Conservation (phyloP, 2,888 invertebrate species). For the Macaria notata region DNA sequence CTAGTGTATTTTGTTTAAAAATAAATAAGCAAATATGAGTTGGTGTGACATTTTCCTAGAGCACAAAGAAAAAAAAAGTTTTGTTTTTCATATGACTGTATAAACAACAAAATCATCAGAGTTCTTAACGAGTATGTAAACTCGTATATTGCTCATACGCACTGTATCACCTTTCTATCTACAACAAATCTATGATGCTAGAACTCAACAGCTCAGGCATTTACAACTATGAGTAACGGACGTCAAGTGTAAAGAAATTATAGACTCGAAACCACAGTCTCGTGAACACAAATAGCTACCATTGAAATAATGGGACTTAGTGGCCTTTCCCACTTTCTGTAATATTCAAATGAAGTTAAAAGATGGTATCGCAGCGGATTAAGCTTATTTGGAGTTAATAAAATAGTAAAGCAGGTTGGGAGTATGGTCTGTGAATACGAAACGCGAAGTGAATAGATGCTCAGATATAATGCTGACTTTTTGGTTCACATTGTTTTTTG, state of each 20-base stretch:
- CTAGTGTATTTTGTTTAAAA: too few species aligned
- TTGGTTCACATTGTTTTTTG: too few species aligned
- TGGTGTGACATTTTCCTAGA: too few species aligned
- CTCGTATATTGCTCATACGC: too few species aligned
- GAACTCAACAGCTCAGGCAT: conserved; percentile 5
- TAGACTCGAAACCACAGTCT: conserved; percentile 36
- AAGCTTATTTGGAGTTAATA: conserved; percentile 20
- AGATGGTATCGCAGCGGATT: conserved; percentile 29
- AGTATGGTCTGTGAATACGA: neutral
- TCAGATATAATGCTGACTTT: too few species aligned
- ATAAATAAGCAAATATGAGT: too few species aligned
- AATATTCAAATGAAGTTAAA: conserved; percentile 25
- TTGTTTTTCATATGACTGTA: too few species aligned
- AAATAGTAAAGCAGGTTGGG: conserved; percentile 5
- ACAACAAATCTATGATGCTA: neutral
- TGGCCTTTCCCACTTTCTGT: conserved; percentile 12
- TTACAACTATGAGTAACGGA: conserved; percentile 31
- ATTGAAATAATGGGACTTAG: conserved; percentile 25
- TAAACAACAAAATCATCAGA: too few species aligned
- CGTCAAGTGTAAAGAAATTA: conserved; percentile 52
- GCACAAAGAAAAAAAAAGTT: too few species aligned
- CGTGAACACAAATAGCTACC: conserved; percentile 40
- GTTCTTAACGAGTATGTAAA: too few species aligned
- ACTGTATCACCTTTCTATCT: conserved; percentile 9
- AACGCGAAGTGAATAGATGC: too few species aligned